Evolutionary conservation across 2,113 vertebrate species (phyloP).

Genomic region (Bubalus kerabau): DNA sequence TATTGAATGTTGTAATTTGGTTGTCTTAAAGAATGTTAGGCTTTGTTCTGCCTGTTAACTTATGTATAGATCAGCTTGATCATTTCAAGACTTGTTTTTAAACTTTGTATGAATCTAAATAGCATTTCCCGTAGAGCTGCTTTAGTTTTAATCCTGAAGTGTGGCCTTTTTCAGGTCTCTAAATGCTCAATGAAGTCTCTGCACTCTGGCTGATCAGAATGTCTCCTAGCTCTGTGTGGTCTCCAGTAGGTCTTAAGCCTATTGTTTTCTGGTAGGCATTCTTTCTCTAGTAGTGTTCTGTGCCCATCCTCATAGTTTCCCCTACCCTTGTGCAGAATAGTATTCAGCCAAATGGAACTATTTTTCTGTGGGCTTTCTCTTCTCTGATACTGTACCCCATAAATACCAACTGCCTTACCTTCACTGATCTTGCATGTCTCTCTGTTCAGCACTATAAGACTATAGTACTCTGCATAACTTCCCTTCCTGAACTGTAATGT

Average conservation of each 20-base stretch:
- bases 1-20: background rate
- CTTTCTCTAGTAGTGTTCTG: background rate
- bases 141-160: background rate
- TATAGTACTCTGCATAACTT: background rate
- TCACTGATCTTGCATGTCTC: background rate
- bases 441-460: background rate
- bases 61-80: background rate
- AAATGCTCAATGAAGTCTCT: background rate
- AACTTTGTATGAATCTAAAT: background rate
- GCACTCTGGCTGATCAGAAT: background rate
- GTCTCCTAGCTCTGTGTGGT: background rate
- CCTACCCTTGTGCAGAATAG: background rate
- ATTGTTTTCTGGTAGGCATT: background rate
- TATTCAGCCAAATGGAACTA: background rate
- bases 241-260: background rate
- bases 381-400: background rate
- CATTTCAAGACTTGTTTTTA: background rate
- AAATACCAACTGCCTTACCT: background rate
- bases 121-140: background rate
- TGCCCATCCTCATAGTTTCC: background rate
- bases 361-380: background rate
- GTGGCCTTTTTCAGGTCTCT: background rate
- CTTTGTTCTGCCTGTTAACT: background rate
- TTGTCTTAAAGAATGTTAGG: background rate
- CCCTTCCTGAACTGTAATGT: background rate